Percentiles rank a stretch among this genome's conserved stretches.
Conservation (phyloP, 2,797 vertebrate genomes). For the Halcyon leucocephala region DNA sequence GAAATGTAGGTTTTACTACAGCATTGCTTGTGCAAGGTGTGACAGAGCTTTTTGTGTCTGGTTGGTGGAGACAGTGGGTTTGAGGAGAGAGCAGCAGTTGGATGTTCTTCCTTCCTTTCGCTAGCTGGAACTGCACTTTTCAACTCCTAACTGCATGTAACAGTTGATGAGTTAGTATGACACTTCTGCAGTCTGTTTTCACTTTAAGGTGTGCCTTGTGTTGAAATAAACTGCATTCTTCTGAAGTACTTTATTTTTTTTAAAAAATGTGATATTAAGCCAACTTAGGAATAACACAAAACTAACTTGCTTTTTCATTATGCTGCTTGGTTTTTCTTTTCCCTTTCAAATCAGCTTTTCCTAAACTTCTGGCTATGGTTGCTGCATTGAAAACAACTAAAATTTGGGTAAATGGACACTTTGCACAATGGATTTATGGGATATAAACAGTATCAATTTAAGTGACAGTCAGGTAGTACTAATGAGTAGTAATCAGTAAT, state of each 20-base stretch:
- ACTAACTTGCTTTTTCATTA: constrained; percentile 83
- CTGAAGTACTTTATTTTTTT: background rate
- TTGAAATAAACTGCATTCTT: background rate
- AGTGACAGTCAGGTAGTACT: background rate
- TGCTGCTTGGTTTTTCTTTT: constrained; percentile 75
- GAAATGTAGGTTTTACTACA: background rate
- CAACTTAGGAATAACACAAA: background rate
- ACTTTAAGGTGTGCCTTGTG: background rate
- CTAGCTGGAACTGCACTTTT: constrained; percentile 31
- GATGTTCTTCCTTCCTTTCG: constrained; percentile 5
- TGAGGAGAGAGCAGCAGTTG: constrained; percentile 66
- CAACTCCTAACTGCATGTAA: constrained; percentile 33
- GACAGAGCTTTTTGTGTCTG: background rate
- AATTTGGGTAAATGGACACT: constrained; percentile 63
- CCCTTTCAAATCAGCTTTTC: constrained; percentile 63
- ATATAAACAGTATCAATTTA: constrained; percentile 52
- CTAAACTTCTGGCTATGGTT: constrained; percentile 71
- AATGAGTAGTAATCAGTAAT: background rate
- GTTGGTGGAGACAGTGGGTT: constrained; percentile 66
- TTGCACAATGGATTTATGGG: constrained; percentile 85
- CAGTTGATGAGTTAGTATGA: background rate
- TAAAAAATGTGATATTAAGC: background rate
- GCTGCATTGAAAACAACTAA: constrained; percentile 71
- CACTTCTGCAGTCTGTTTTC: constrained; percentile 10
- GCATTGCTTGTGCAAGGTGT: background rate